A percentile compares a stretch with the other conserved stretches of the same genome.
phyloP scores from a whole-genome alignment of 2,888 invertebrate genomes.

The Lithophane semibrunnea region DNA sequence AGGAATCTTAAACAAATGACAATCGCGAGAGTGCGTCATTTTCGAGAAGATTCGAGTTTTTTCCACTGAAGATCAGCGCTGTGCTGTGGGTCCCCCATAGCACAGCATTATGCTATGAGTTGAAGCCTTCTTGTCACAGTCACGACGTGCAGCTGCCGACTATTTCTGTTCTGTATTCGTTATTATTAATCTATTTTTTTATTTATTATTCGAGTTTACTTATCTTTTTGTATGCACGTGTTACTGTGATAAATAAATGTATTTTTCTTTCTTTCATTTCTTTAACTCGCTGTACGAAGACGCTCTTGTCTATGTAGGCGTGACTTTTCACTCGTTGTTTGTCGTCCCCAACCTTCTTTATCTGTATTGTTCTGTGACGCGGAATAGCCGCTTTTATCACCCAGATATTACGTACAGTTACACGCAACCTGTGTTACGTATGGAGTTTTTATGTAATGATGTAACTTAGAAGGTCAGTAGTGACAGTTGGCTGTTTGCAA shows the following conservation, averaged over 20 bases:
- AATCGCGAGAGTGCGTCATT: neutral
- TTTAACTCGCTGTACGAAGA: neutral
- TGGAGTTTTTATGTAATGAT: constrained; percentile 56
- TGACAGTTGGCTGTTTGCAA: constrained; percentile 42
- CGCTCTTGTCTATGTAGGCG: neutral
- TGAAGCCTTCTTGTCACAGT: neutral
- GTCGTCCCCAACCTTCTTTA: neutral
- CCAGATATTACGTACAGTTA: constrained; percentile 47
- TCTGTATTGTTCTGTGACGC: constrained; percentile 5
- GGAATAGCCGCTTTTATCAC: constrained; percentile 62
- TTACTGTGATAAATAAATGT: neutral
- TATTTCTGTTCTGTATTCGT: neutral
- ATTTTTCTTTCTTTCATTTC: neutral
- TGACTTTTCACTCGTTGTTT: neutral
- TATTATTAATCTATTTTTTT: neutral
- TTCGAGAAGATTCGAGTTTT: too few relatives aligned
- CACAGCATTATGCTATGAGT: neutral
- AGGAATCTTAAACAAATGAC: neutral
- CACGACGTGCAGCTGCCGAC: neutral
- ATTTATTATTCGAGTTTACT: neutral
- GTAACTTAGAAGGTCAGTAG: constrained; percentile 33
- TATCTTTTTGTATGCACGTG: neutral
- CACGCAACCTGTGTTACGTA: constrained; percentile 42
- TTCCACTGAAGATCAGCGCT: neutral
- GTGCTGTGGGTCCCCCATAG: neutral